phyloP scores from a whole-genome alignment of 1,140 invertebrate species.

The Laupala kohalensis region DNA sequence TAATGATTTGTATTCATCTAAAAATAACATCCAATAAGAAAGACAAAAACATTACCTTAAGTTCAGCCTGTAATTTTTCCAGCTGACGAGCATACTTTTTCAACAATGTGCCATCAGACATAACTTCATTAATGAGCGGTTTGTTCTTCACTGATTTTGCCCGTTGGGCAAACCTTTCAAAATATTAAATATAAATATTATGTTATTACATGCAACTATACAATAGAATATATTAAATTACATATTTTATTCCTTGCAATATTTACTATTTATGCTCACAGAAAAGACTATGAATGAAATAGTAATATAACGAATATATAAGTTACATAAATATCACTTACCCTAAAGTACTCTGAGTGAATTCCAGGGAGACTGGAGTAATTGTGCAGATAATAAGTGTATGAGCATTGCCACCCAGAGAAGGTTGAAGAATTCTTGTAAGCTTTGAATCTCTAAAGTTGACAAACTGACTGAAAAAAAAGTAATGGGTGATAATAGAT shows the following conservation, averaged over 20 bases:
- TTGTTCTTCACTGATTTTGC: constrained; percentile 56
- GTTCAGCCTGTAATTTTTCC: constrained; percentile 29
- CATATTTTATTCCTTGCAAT: neutral
- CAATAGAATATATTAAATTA: neutral
- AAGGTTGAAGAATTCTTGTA: constrained; percentile 68
- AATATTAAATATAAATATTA: neutral
- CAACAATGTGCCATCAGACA: constrained; percentile 47
- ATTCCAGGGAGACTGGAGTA: constrained; percentile 55
- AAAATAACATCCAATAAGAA: neutral
- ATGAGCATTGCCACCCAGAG: constrained; percentile 74
- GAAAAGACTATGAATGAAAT: too few species aligned
- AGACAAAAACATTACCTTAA: constrained; percentile 23
- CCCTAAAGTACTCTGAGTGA: constrained; percentile 61
- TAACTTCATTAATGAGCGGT: constrained; percentile 55
- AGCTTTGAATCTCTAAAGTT: constrained; percentile 75
- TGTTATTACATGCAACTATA: neutral
- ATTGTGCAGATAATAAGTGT: constrained; percentile 77
- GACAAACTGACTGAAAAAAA: constrained; percentile 25
- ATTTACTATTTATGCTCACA: too few species aligned
- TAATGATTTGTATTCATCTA: neutral
- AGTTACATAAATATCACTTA: too few species aligned
- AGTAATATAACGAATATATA: too few species aligned
- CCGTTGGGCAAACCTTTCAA: constrained; percentile 10
- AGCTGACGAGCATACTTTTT: constrained; percentile 39
- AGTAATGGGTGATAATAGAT: neutral